These are phyloP conservation scores for Laspeyria flexula DNA, from an alignment of 2,888 invertebrate species.

Conservation along the genomic window DNA sequence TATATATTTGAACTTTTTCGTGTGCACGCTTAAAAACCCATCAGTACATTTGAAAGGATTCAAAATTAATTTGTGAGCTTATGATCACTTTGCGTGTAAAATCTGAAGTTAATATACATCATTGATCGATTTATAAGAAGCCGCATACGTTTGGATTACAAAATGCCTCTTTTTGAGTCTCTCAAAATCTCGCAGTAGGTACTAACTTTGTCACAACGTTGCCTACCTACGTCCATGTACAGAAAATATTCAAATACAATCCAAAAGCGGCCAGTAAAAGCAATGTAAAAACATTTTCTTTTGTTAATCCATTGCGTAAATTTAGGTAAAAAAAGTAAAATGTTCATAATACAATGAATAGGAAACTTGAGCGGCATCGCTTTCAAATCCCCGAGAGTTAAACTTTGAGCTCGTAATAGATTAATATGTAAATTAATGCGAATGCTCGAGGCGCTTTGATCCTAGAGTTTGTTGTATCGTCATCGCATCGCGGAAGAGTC, in stretches of 20 bases:
- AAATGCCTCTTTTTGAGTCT: too few species aligned
- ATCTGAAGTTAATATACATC: too few species aligned
- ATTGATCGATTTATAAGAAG: too few species aligned
- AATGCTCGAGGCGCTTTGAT: neutral
- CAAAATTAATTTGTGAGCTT: too few species aligned
- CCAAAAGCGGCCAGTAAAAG: conserved; percentile 29
- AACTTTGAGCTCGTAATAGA: conserved; percentile 38
- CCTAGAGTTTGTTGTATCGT: neutral
- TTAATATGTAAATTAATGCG: conserved; percentile 42
- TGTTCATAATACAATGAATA: conserved; percentile 41
- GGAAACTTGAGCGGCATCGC: conserved; percentile 38
- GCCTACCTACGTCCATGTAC: neutral
- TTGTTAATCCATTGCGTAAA: conserved; percentile 44
- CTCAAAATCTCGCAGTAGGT: too few species aligned
- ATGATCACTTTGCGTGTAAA: too few species aligned
- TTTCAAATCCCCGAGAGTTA: conserved; percentile 41
- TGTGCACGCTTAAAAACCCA: too few species aligned
- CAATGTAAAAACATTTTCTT: conserved; percentile 35
- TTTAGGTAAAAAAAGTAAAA: conserved; percentile 36
- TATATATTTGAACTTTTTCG: too few species aligned
- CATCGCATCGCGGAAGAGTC: neutral
- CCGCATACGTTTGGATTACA: too few species aligned
- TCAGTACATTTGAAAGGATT: too few species aligned
- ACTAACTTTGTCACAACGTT: neutral
- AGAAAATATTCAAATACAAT: neutral